Evolutionary conservation across 2,113 vertebrate genomes (phyloP), one percentile per base, ranked within the genome.

Genomic region (Daubentonia madagascariensis): DNA sequence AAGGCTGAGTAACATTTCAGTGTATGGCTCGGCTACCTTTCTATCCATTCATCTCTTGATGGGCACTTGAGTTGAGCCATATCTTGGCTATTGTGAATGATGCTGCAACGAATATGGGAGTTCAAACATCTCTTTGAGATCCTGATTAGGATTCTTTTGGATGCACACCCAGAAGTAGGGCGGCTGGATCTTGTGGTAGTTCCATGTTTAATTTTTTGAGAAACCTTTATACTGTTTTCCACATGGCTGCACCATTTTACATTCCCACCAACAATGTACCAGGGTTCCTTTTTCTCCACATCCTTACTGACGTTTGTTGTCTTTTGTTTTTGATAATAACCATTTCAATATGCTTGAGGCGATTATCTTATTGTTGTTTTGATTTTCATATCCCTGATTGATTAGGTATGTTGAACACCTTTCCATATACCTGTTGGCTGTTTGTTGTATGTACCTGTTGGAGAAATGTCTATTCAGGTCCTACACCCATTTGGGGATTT

Each of bases 231-330:
- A 22, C 2, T 5, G 25, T 81, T 63, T 81, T 67, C 50, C 61
- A 35, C 5, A 2, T 6, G 32, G 18, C 25, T 35, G 10, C 5
- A 32, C n/a, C 20, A 6, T 16, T 12, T 23, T 32, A 83, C 14
- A 20, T 6, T 68, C 5, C 28, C n/a, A 13, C 25, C 17, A 0
- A 2, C 52, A 35, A 18, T 1, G 18, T 5, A 17, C 37, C 0
- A 6, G 32, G 13, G 22, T 72, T n/a, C 35, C 30, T 7, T 48
- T 50, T 48, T 30, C 32, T 80, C 52, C 52, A 18, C 54, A 3
- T 72, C 9, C 45, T 35, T 3, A 2, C 67, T 18, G 54, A 12
- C 23, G 5, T 50, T 65, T 48, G 14, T n/a, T 18, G 28, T 1
- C 57, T 89, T 43, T 28, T 76, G 43, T 48, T 35, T 84, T 85